phyloP scores from a whole-genome alignment of 2,797 vertebrate genomes.

The Poecilia picta region DNA sequence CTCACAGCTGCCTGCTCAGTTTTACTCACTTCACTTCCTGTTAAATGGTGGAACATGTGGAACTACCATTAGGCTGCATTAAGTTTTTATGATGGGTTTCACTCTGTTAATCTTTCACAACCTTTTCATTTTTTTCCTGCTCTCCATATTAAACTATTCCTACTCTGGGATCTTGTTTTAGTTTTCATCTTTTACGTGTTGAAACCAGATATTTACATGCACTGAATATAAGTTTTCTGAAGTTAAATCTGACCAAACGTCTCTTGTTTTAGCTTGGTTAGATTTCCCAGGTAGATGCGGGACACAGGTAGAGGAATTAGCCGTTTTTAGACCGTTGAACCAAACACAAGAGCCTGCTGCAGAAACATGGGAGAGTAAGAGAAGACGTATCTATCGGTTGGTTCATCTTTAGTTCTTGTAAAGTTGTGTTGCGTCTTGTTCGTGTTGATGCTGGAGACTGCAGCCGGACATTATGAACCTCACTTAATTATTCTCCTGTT shows the following conservation, averaged over 20 bases:
- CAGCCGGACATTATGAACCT: background rate
- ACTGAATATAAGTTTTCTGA: too few relatives aligned
- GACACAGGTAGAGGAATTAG: too few relatives aligned
- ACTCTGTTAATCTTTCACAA: background rate
- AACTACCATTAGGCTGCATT: background rate
- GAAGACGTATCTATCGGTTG: background rate
- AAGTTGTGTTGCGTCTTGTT: background rate
- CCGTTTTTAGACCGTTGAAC: too few relatives aligned
- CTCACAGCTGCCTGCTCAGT: background rate
- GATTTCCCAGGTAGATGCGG: too few relatives aligned
- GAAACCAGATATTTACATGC: too few relatives aligned
- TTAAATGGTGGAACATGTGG: background rate
- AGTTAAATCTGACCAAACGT: too few relatives aligned
- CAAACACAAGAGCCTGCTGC: too few relatives aligned
- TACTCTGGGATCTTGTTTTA: background rate
- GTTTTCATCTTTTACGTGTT: background rate
- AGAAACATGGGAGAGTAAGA: background rate
- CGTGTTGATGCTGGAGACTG: background rate
- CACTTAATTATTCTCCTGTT: background rate
- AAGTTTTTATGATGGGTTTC: background rate
- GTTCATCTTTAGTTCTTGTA: background rate
- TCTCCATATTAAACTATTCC: background rate
- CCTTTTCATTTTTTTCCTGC: background rate
- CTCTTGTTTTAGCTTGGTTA: too few relatives aligned
- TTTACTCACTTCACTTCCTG: background rate